Base-by-base conservation (phyloP, 2,797 vertebrate genomes). In the Peromyscus nudipes region DNA sequence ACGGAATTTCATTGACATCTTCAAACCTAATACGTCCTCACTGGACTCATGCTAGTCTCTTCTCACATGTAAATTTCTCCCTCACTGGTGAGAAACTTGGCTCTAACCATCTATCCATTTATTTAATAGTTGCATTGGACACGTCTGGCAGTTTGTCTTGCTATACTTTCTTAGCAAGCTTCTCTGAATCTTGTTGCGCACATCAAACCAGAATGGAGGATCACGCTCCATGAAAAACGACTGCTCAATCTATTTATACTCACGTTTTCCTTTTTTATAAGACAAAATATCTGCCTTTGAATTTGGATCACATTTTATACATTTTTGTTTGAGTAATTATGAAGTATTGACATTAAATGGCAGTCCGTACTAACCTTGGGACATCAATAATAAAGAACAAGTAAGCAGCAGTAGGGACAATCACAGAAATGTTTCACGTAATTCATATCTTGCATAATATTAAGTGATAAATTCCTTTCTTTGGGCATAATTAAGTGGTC, bases 351-450 rank as follows among this genome's bases (percentile, higher is more conserved):
- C 82, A 93, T 93, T 75, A 92, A 96, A 79, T 49, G 73, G 2
- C 65, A 82, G 10, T 88, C 85, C 95, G 65, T 79, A 86, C 40
- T 93, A 81, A 85, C 89, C 84, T 84, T 83, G 93, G 92, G 34
- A 49, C 19, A 62, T 82, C 12, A 71, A 6, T 75, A 94, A 65
- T 81, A 95, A 96, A 75, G 95, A 6, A 27, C 17, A 85, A 93
- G 65, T 77, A 95, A 93, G 92, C 60, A 91, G 49, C 19, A 52
- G 27, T 65, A 81, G n/a, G 9, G 65, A 86, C 5, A 76, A 49
- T 69, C 27, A 60, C n/a, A 83, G 52, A 67, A 46, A 57, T 76
- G 25, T 57, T 92, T 84, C 37, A 55, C 87, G 31, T 2, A 52
- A 88, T 87, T 90, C 16, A 17, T 82, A 29, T 71, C 25, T 93